Evolutionary conservation across 2,888 invertebrate genomes (phyloP).

Genomic region (Metalampra italica): DNA sequence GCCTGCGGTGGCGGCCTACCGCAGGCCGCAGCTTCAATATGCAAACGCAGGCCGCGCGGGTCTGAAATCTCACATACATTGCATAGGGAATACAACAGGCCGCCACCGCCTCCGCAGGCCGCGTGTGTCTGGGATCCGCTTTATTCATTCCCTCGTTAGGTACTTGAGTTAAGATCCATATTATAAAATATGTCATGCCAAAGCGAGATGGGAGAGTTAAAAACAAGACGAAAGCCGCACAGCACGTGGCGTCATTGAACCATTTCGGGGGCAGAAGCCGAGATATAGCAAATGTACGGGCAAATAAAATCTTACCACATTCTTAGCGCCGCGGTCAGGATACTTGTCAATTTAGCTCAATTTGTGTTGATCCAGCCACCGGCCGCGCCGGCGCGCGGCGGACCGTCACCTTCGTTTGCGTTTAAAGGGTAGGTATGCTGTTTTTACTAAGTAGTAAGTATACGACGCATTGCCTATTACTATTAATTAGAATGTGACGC

Average conservation of each 20-base stretch:
- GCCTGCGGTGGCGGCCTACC: no score
- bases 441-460: no score
- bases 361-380: slow-evolving; percentile 22
- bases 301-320: slow-evolving; percentile 25
- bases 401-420: slow-evolving; percentile 18
- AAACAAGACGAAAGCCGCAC: slow-evolving; percentile 31
- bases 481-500: slow-evolving; percentile 54
- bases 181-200: neutral
- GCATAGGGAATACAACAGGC: no score
- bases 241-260: slow-evolving; percentile 47
- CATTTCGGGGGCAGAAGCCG: slow-evolving; percentile 37
- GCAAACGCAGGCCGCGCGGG: no score
- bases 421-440: slow-evolving; percentile 7
- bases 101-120: no score
- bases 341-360: slow-evolving; percentile 31
- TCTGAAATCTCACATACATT: no score
- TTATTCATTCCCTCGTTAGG: no score
- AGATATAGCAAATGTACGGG: slow-evolving; percentile 22
- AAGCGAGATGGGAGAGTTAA: slow-evolving; percentile 26
- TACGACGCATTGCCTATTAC: slow-evolving; percentile 36
- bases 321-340: slow-evolving; percentile 26
- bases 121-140: no score
- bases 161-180: no score
- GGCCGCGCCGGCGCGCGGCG: neutral
- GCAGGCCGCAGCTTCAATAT: no score